A percentile compares a stretch with the other conserved stretches of the same genome.
Conservation (phyloP, 1,140 invertebrate genomes). For the Drosophila ercepeae region DNA sequence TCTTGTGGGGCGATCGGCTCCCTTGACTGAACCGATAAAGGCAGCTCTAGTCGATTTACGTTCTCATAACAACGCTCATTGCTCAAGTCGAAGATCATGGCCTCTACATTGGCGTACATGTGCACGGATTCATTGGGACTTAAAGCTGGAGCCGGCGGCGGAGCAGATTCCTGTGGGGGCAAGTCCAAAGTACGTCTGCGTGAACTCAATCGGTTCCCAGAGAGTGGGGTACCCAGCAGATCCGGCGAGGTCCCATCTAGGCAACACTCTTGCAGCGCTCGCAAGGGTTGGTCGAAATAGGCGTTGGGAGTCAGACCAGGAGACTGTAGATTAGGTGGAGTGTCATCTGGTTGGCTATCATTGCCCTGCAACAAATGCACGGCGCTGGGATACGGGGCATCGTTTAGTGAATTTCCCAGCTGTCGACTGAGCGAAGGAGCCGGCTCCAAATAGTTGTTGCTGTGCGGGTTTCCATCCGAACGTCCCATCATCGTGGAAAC, state of each 20-base stretch:
- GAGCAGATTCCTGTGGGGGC: conserved; percentile 83
- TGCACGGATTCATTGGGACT: conserved; percentile 55
- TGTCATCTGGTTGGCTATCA: conserved; percentile 82
- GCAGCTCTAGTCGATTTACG: conserved; percentile 62
- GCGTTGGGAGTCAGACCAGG: conserved; percentile 61
- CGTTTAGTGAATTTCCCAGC: conserved; percentile 12
- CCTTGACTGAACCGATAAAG: conserved; percentile 33
- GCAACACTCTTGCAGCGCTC: conserved; percentile 57
- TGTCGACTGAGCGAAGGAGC: conserved; percentile 50
- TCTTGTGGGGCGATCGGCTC: conserved; percentile 29
- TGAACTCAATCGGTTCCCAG: conserved; percentile 23
- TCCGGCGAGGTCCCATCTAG: conserved; percentile 74
- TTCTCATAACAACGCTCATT: conserved; percentile 76
- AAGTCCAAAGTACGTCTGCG: conserved; percentile 61
- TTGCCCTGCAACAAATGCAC: conserved; percentile 1
- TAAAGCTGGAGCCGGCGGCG: conserved; percentile 37
- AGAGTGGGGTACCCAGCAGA: conserved; percentile 18
- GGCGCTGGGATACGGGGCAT: conserved; percentile 8
- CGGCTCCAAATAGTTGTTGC: conserved; percentile 77
- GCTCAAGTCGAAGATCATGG: conserved; percentile 45
- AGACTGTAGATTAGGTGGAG: conserved; percentile 84
- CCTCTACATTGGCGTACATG: conserved; percentile 74
- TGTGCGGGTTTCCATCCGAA: conserved; percentile 52
- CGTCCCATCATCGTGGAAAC: conserved; percentile 55
- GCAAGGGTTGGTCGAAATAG: conserved; percentile 70